Conservation (phyloP, 2,113 vertebrate species). For the Phalacrocorax brasilianus region DNA sequence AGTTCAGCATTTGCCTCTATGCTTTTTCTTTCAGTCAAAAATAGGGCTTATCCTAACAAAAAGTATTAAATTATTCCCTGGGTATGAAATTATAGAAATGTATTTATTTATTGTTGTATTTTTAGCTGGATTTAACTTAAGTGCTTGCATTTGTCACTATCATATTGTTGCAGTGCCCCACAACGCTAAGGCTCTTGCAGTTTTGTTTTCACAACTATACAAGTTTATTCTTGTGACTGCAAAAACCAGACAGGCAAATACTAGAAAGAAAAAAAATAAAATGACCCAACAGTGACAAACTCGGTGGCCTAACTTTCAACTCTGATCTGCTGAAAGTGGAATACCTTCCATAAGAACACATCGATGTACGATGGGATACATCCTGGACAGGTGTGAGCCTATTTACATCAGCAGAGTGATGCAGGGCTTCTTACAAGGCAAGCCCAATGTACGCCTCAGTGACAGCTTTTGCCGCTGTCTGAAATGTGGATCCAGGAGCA, state of each 20-base stretch:
- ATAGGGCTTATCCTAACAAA: neutral
- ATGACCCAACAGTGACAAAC: neutral
- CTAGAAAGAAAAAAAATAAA: neutral
- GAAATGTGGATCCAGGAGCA: neutral
- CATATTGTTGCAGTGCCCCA: neutral
- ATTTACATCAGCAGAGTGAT: neutral
- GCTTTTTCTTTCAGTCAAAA: neutral
- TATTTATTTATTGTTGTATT: neutral
- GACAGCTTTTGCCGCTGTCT: neutral
- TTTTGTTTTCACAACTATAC: neutral
- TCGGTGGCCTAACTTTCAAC: neutral
- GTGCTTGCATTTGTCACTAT: neutral
- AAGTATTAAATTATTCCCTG: neutral
- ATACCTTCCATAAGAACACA: neutral
- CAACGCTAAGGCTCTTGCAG: neutral
- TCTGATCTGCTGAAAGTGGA: neutral
- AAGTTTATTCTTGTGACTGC: neutral
- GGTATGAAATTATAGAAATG: neutral
- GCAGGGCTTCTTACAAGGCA: neutral
- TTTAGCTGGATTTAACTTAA: neutral
- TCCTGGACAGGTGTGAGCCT: neutral
- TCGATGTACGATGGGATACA: accelerated
- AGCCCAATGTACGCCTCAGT: neutral
- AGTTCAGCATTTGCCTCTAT: neutral
- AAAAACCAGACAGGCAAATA: neutral